Percentiles rank a stretch among this genome's conserved stretches.
phyloP scores from a whole-genome alignment of 1,140 invertebrate genomes.

The Pinna nobilis region DNA sequence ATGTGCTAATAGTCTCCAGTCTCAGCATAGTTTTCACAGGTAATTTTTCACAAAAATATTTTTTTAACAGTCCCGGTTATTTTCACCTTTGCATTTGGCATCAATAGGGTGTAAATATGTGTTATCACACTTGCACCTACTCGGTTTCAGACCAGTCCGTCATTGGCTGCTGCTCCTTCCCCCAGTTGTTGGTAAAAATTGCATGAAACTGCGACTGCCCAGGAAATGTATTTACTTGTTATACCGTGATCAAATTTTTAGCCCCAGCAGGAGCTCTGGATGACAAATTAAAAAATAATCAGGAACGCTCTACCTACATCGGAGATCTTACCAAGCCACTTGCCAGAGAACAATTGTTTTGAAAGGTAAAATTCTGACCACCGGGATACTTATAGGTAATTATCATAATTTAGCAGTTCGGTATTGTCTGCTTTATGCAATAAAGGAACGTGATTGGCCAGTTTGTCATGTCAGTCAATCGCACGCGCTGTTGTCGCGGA shows the following conservation, averaged over 20 bases:
- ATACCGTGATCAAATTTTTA: neutral
- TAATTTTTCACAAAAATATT: slow-evolving; percentile 8
- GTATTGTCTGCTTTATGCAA: neutral
- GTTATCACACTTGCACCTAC: slow-evolving; percentile 1
- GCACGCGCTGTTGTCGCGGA: no score
- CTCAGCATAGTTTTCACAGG: neutral
- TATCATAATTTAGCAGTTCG: slow-evolving; percentile 6
- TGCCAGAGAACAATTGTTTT: neutral
- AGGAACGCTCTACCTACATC: slow-evolving; percentile 17
- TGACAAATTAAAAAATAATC: slow-evolving; percentile 8
- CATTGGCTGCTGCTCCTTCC: neutral
- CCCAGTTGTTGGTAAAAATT: slow-evolving; percentile 1
- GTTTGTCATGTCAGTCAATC: neutral
- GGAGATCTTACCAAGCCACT: neutral
- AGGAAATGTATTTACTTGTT: neutral
- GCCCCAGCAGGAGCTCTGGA: neutral
- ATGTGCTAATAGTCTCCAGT: neutral
- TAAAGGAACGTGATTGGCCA: neutral
- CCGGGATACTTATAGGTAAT: slow-evolving; percentile 19
- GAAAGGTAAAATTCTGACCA: neutral
- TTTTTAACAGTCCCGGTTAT: neutral
- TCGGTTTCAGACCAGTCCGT: neutral
- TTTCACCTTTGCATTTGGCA: slow-evolving; percentile 4
- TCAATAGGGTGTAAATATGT: slow-evolving; percentile 18
- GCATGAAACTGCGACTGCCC: neutral